Percentiles rank a stretch among this genome's conserved stretches.
These are phyloP conservation scores for Enteromius paludinosus DNA, from an alignment of 2,797 vertebrate species.

Conservation along the genomic window DNA sequence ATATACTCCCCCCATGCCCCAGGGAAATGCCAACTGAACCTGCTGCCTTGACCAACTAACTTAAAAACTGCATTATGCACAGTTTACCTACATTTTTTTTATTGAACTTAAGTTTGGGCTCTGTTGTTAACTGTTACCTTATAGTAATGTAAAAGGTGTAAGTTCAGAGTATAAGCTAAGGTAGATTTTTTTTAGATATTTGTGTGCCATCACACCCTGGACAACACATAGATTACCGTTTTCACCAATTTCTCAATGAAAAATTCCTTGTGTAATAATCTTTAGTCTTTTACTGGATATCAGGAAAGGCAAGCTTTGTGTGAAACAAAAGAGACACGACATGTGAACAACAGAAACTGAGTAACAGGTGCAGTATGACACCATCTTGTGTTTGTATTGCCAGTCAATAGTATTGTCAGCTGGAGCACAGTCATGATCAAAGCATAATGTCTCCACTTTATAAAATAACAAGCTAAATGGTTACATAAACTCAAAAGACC, in stretches of 20 bases:
- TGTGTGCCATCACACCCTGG: too few relatives aligned
- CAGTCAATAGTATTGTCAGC: not conserved
- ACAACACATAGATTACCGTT: not conserved
- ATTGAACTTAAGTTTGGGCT: too few relatives aligned
- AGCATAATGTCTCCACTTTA: not conserved
- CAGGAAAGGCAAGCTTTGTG: not conserved
- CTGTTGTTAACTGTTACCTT: too few relatives aligned
- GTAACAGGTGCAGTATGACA: conserved; percentile 14
- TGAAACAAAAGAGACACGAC: conserved; percentile 5
- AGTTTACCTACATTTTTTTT: too few relatives aligned
- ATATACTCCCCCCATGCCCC: too few relatives aligned
- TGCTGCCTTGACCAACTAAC: too few relatives aligned
- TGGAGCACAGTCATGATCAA: not conserved
- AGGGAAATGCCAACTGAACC: too few relatives aligned
- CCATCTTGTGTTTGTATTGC: conserved; percentile 14
- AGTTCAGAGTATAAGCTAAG: too few relatives aligned
- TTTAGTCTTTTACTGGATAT: not conserved
- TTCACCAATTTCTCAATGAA: not conserved
- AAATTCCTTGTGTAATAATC: not conserved
- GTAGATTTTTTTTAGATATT: too few relatives aligned
- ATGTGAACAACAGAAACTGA: not conserved
- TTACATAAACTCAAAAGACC: conserved; percentile 31
- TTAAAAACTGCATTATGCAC: too few relatives aligned
- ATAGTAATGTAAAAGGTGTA: too few relatives aligned
- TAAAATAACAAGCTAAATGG: not conserved